Percentiles rank a stretch among this genome's conserved stretches.
Evolutionary conservation across 2,113 vertebrate species (phyloP).

Genomic region (Pterocles burchelli): DNA sequence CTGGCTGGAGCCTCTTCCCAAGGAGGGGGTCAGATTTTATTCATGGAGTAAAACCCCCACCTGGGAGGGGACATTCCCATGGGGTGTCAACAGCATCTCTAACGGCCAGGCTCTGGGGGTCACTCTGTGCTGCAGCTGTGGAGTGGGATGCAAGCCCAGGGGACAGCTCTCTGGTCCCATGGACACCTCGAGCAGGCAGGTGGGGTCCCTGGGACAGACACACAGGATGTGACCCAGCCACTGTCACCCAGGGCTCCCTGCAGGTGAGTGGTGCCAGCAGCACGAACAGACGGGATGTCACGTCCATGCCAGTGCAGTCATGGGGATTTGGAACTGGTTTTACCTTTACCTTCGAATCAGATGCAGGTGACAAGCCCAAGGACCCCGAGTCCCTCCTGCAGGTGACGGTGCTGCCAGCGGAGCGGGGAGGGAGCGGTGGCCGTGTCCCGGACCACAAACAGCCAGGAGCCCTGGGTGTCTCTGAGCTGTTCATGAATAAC

Average conservation of each 20-base stretch:
- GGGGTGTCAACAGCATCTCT: neutral
- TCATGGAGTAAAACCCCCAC: accelerated
- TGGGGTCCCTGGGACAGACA: neutral
- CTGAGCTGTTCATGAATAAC: neutral
- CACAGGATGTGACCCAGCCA: neutral
- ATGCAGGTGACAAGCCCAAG: neutral
- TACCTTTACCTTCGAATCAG: neutral
- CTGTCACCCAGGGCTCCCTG: neutral
- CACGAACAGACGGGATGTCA: accelerated
- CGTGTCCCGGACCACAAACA: accelerated
- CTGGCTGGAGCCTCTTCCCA: neutral
- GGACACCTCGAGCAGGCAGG: too few species aligned
- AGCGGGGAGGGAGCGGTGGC: neutral
- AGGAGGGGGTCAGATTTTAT: neutral
- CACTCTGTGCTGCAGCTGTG: neutral
- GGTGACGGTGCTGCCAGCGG: neutral
- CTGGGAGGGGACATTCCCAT: accelerated
- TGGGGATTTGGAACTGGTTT: neutral
- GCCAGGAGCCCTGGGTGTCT: neutral
- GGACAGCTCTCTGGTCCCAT: accelerated
- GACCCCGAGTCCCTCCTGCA: neutral
- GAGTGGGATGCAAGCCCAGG: neutral
- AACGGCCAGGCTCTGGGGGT: accelerated
- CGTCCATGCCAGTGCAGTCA: accelerated
- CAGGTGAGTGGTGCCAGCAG: neutral